phyloP scores from a whole-genome alignment of 1,140 invertebrate species.

The Euwallacea similis region DNA sequence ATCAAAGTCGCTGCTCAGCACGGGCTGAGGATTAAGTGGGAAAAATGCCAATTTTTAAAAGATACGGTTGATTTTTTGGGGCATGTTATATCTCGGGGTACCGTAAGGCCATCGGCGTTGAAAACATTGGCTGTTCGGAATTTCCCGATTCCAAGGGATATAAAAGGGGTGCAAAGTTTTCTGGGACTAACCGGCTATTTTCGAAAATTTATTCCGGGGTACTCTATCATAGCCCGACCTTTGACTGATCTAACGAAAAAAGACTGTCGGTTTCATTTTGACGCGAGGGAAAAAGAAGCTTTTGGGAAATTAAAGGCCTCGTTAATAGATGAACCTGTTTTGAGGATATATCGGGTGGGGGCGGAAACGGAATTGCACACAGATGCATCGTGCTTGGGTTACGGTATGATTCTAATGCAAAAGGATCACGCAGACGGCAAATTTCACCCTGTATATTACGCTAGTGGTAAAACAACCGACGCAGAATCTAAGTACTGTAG shows the following conservation, averaged over 20 bases:
- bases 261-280: not conserved
- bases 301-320: too few species aligned
- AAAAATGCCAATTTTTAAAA: not conserved
- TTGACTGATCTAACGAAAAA: not conserved
- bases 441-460: too few species aligned
- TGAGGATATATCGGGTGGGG: too few species aligned
- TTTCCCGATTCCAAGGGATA: not conserved
- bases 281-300: too few species aligned
- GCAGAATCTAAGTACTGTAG: too few species aligned
- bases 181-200: not conserved
- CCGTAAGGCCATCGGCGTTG: not conserved
- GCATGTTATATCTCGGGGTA: not conserved
- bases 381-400: too few species aligned
- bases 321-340: too few species aligned
- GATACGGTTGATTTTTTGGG: not conserved
- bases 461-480: too few species aligned
- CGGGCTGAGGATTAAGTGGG: not conserved
- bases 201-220: not conserved
- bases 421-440: too few species aligned
- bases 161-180: not conserved
- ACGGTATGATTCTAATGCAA: too few species aligned
- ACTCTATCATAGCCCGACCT: not conserved
- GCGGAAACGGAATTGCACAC: too few species aligned
- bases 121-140: not conserved
- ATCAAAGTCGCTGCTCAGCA: not conserved